A percentile compares a stretch with the other conserved stretches of the same genome.
Conservation (phyloP, 1,140 invertebrate genomes). For the Drosophila repleta region DNA sequence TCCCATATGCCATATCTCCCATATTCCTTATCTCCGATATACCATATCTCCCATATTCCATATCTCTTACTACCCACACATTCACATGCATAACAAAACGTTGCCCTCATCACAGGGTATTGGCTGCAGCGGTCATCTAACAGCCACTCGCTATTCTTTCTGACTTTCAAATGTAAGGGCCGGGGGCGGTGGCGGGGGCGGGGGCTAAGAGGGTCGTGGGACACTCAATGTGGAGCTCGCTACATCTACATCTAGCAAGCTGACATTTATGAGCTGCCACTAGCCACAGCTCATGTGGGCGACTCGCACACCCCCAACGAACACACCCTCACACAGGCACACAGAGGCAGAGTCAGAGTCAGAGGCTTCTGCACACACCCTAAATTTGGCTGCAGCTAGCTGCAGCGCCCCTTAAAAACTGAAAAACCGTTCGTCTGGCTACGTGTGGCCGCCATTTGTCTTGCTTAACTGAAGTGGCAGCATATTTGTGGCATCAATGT, state of each 20-base stretch:
- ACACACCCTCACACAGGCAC: background rate
- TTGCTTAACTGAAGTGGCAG: constrained; percentile 53
- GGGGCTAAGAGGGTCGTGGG: background rate
- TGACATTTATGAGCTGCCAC: constrained; percentile 73
- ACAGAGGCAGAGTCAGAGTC: background rate
- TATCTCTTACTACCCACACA: too few relatives aligned
- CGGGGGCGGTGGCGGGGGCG: too few relatives aligned
- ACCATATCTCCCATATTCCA: too few relatives aligned
- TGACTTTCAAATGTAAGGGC: too few relatives aligned
- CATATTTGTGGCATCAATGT: constrained; percentile 41
- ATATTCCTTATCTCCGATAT: too few relatives aligned
- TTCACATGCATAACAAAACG: too few relatives aligned
- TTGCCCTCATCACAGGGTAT: background rate
- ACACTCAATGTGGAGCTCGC: constrained; percentile 18
- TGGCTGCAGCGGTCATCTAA: background rate
- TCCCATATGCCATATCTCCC: too few relatives aligned
- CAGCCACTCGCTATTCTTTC: background rate
- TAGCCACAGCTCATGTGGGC: constrained; percentile 34
- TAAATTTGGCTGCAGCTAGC: constrained; percentile 16
- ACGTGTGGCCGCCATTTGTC: constrained; percentile 53
- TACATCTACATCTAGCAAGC: constrained; percentile 31
- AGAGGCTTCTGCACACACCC: background rate
- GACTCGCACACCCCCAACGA: background rate
- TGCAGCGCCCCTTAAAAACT: constrained; percentile 36
- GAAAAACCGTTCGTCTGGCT: constrained; percentile 14